Conservation (phyloP, 2,113 vertebrate species). For the Bostrychus sinensis region DNA sequence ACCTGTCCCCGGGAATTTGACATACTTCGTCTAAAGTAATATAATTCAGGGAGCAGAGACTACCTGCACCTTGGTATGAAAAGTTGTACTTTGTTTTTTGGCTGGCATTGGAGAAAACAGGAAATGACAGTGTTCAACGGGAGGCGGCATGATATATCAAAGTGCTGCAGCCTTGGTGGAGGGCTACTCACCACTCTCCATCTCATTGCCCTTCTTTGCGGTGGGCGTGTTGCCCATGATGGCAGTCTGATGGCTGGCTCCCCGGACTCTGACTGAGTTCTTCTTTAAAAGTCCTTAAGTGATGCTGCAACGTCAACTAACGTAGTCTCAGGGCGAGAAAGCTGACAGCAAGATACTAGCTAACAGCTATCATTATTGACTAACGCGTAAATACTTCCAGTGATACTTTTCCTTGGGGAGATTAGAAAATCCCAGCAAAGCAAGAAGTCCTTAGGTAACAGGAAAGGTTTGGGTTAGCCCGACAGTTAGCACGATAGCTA, state of each 20-base stretch:
- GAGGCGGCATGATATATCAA: neutral
- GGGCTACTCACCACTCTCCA: conserved; percentile 86
- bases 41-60: neutral
- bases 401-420: neutral
- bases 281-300: conserved; percentile 55
- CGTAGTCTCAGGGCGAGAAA: conserved; percentile 32
- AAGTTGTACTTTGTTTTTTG: neutral
- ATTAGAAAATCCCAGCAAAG: conserved; percentile 27
- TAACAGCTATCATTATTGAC: conserved; percentile 72
- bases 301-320: conserved; percentile 57
- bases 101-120: conserved; percentile 21
- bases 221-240: conserved; percentile 95
- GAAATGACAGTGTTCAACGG: conserved; percentile 27
- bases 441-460: conserved; percentile 29
- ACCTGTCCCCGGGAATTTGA: no score
- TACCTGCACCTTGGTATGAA: conserved; percentile 14
- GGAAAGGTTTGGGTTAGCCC: conserved; percentile 42
- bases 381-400: conserved; percentile 22
- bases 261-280: conserved; percentile 55
- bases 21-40: no score
- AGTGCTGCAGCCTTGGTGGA: conserved; percentile 7
- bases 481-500: conserved; percentile 53
- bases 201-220: conserved; percentile 92
- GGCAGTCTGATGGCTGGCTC: conserved; percentile 78
- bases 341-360: conserved; percentile 65